Percentiles rank a stretch among this genome's conserved stretches.
Evolutionary conservation across 2,113 vertebrate species (phyloP).

Genomic region (Ahaetulla prasina): DNA sequence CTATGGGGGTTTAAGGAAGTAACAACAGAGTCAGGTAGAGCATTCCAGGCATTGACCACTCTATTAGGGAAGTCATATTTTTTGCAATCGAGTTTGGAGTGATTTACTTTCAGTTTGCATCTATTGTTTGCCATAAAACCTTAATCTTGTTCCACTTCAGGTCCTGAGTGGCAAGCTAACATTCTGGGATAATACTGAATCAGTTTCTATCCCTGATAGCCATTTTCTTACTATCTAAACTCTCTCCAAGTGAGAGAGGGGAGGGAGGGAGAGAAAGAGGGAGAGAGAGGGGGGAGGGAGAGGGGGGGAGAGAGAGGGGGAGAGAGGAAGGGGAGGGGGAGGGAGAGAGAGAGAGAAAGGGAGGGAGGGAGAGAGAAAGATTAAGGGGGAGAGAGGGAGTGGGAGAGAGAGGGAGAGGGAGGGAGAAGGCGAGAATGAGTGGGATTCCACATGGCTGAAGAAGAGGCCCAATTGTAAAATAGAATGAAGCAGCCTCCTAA

Average conservation of each 20-base stretch:
- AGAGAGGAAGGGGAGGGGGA: background rate
- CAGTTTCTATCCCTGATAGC: background rate
- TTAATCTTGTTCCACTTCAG: background rate
- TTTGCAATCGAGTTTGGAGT: no score
- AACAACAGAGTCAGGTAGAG: no score
- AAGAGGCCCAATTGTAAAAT: slow-evolving; percentile 48
- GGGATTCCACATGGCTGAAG: background rate
- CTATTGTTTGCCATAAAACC: background rate
- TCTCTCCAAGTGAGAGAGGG: background rate
- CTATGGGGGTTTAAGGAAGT: no score
- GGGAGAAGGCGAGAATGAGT: background rate
- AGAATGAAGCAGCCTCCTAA: slow-evolving; percentile 43
- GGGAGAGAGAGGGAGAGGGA: background rate
- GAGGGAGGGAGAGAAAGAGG: no score
- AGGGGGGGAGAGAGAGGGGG: background rate
- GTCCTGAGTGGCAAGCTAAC: slow-evolving; percentile 1
- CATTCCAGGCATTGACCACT: no score
- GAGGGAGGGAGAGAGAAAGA: no score
- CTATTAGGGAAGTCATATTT: no score
- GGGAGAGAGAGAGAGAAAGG: background rate
- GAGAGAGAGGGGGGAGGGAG: background rate
- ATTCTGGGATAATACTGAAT: background rate
- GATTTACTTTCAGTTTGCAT: no score
- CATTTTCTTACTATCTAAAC: slow-evolving; percentile 5
- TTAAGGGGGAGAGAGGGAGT: background rate